Conservation (phyloP, 2,888 invertebrate genomes). For the Bellardia bayeri region DNA sequence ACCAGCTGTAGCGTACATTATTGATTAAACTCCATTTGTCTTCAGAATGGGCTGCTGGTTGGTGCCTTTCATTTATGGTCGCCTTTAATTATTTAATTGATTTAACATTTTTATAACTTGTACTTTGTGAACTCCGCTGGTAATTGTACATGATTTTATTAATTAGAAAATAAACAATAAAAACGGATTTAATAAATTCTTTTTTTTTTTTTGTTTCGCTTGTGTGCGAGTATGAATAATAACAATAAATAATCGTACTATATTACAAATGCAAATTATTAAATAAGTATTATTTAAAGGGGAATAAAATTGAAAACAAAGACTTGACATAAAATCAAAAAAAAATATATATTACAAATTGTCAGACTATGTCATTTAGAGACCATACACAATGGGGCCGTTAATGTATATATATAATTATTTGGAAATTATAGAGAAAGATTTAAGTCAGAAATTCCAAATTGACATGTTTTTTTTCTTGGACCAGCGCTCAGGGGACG, state of each 20-base stretch:
- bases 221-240: slow-evolving; percentile 24
- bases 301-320: not conserved
- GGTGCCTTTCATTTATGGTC: slow-evolving; percentile 25
- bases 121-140: slow-evolving; percentile 3
- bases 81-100: slow-evolving; percentile 25
- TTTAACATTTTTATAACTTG: slow-evolving; percentile 42
- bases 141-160: slow-evolving; percentile 46
- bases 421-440: no score
- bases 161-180: slow-evolving; percentile 46
- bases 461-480: no score
- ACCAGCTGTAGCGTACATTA: slow-evolving; percentile 6
- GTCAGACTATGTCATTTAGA: not conserved
- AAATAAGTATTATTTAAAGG: slow-evolving; percentile 3
- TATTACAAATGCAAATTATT: slow-evolving; percentile 57
- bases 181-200: slow-evolving; percentile 40
- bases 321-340: slow-evolving; percentile 15
- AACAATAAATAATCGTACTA: slow-evolving; percentile 37
- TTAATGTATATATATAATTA: no score
- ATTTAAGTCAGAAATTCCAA: no score
- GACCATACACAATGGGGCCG: not conserved
- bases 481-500: no score
- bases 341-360: not conserved
- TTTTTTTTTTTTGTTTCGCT: not conserved
- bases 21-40: not conserved
- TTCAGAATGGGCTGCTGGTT: not conserved